Percentiles rank a stretch among this genome's conserved stretches.
phyloP scores from a whole-genome alignment of 2,797 vertebrate genomes.

The Threskiornis aethiopicus region DNA sequence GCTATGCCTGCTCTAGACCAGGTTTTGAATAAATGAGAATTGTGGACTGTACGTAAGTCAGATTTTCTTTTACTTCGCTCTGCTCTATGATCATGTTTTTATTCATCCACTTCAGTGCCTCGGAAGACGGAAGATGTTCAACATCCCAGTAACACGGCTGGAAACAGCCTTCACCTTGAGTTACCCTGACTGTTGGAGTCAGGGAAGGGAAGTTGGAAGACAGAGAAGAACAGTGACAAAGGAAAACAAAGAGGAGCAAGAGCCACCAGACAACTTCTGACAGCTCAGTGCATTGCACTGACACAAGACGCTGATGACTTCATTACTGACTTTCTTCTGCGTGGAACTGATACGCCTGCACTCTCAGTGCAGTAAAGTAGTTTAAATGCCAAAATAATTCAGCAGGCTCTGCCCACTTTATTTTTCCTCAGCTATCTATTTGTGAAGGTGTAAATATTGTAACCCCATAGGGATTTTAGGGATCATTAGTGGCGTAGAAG shows the following conservation, averaged over 20 bases:
- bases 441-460: slow-evolving; percentile 9
- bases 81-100: neutral
- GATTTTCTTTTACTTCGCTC: neutral
- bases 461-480: neutral
- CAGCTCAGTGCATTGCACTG: neutral
- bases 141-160: neutral
- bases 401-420: neutral
- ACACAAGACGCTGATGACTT: neutral
- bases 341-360: neutral
- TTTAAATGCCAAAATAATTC: slow-evolving; percentile 16
- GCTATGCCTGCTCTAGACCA: neutral
- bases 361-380: neutral
- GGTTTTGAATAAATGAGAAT: neutral
- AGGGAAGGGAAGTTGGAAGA: neutral
- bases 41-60: neutral
- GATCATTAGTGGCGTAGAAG: neutral
- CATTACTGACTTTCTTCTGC: neutral
- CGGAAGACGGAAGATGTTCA: neutral
- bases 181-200: neutral
- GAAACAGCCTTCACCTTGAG: neutral
- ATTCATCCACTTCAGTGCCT: neutral
- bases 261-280: neutral
- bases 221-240: neutral
- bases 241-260: neutral
- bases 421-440: slow-evolving; percentile 2